These are phyloP conservation scores for Chelonoidis abingdonii DNA, from an alignment of 2,113 vertebrate genomes.

Conservation along the genomic window DNA sequence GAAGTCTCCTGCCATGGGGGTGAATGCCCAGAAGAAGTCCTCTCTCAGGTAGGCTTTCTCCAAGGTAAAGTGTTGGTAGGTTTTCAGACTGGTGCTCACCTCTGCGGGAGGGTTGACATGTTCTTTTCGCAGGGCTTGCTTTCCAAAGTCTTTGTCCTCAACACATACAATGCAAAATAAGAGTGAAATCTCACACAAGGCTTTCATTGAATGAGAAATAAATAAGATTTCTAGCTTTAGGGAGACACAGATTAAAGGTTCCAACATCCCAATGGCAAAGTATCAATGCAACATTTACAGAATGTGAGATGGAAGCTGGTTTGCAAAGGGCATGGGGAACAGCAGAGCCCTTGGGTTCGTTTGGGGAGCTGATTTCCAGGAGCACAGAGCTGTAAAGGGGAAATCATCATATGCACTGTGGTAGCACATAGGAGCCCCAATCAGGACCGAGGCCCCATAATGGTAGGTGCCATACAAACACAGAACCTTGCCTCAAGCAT, in stretches of 20 bases:
- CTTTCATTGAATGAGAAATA: accelerated
- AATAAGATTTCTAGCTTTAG: neutral
- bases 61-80: slow-evolving; percentile 98
- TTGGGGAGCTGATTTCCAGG: neutral
- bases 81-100: slow-evolving; percentile 98
- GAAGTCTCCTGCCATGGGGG: slow-evolving; percentile 94
- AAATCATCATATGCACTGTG: neutral
- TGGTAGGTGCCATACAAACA: neutral
- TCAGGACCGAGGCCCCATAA: neutral
- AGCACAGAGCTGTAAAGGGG: neutral
- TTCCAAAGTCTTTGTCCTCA: slow-evolving; percentile 98
- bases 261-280: neutral
- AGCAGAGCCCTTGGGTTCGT: neutral
- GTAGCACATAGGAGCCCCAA: neutral
- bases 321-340: neutral
- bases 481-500: neutral
- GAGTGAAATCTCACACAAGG: neutral
- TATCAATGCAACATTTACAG: neutral
- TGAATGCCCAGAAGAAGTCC: slow-evolving; percentile 99
- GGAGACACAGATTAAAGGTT: neutral
- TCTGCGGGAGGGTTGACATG: slow-evolving; percentile 96
- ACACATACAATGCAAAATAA: neutral
- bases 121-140: slow-evolving; percentile 93
- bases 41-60: slow-evolving; percentile 98
- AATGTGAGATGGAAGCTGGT: neutral